Conservation (phyloP, 1,140 invertebrate genomes). For the Triops longicaudatus region DNA sequence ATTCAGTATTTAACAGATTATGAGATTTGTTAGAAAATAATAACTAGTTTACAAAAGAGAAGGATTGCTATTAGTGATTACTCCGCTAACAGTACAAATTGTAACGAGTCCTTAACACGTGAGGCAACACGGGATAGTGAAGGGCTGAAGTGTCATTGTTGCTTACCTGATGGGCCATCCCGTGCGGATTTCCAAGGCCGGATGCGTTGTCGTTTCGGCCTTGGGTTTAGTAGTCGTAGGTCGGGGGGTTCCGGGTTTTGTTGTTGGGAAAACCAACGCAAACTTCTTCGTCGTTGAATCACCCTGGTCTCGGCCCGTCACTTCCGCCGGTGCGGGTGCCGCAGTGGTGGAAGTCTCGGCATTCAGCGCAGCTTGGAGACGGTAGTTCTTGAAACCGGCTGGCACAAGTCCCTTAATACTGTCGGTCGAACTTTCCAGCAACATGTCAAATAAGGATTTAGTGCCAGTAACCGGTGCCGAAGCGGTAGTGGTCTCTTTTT, state of each 20-base stretch:
- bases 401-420: slow-evolving; percentile 21
- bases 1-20: too few species aligned
- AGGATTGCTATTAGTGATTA: too few species aligned
- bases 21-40: too few species aligned
- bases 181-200: slow-evolving; percentile 23
- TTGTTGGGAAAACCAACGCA: slow-evolving; percentile 36
- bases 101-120: too few species aligned
- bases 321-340: not conserved
- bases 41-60: too few species aligned
- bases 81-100: too few species aligned
- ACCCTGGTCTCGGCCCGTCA: not conserved
- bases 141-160: not conserved
- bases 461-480: not conserved
- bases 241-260: slow-evolving; percentile 34
- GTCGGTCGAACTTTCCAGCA: slow-evolving; percentile 21
- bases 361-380: not conserved
- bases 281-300: slow-evolving; percentile 3
- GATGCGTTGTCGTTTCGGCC: slow-evolving; percentile 34
- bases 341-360: slow-evolving; percentile 16
- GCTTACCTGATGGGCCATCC: slow-evolving; percentile 26
- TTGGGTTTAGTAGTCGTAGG: slow-evolving; percentile 34
- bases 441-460: not conserved
- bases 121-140: not conserved
- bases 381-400: slow-evolving; percentile 21
- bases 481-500: slow-evolving; percentile 16